Evolutionary conservation across 2,113 vertebrate species (phyloP).

Genomic region (Cyprinodon variegatus): DNA sequence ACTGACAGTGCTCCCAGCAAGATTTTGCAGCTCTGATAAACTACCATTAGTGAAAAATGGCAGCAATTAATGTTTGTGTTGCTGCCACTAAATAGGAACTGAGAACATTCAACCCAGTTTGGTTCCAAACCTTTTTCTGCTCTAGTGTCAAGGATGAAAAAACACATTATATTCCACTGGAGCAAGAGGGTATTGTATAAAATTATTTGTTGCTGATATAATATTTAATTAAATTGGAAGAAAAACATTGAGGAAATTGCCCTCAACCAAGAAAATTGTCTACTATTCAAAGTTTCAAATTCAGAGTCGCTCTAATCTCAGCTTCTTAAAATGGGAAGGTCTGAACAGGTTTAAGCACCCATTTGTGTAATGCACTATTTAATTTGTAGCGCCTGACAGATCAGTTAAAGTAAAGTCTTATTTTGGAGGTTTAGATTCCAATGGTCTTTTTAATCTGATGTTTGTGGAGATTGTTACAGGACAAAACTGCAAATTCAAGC

Average conservation of each 20-base stretch:
- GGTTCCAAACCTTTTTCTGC: not conserved
- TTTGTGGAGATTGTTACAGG: too few relatives aligned
- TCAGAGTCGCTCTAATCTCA: constrained; percentile 12
- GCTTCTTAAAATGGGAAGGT: not conserved
- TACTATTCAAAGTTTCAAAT: not conserved
- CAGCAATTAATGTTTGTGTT: not conserved
- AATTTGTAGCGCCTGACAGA: not conserved
- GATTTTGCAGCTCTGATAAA: not conserved
- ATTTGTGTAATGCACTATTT: not conserved
- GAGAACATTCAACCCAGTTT: not conserved
- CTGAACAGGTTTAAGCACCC: not conserved
- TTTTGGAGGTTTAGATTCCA: not conserved
- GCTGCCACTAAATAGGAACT: not conserved
- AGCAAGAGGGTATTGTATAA: not conserved
- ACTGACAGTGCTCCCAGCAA: constrained; percentile 3
- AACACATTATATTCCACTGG: not conserved
- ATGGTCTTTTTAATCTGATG: not conserved
- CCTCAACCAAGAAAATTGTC: not conserved
- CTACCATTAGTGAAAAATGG: not conserved
- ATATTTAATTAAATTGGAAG: constrained; percentile 11
- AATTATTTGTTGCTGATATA: not conserved
- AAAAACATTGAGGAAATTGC: not conserved
- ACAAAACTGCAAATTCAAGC: too few relatives aligned
- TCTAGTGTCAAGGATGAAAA: not conserved
- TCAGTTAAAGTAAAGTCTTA: not conserved